A percentile compares a stretch with the other conserved stretches of the same genome.
Evolutionary conservation across 2,888 invertebrate species (phyloP).

Genomic region (Protophormia terraenovae): DNA sequence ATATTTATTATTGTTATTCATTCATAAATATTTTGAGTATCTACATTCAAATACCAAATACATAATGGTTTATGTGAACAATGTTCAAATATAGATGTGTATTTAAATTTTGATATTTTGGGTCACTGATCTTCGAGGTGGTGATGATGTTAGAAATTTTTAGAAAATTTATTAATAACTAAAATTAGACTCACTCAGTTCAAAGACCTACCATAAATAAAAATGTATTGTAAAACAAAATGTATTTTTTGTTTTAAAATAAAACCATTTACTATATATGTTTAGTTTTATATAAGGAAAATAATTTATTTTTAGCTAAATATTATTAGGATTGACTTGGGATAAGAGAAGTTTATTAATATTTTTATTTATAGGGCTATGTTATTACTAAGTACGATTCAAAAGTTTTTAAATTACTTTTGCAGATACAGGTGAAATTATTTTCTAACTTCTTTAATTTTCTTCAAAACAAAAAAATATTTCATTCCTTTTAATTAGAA

Average conservation of each 20-base stretch:
- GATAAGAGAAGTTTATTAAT: not conserved
- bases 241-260: no score
- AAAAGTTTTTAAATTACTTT: no score
- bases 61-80: not conserved
- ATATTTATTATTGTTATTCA: not conserved
- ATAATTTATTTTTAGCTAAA: not conserved
- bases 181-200: not conserved
- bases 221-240: not conserved
- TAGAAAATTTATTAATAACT: not conserved
- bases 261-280: not conserved
- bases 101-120: not conserved
- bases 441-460: no score
- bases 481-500: not conserved
- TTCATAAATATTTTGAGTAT: not conserved
- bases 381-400: no score
- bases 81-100: not conserved
- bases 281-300: not conserved
- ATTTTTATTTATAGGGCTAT: no score
- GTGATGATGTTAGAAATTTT: not conserved
- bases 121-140: slow-evolving; percentile 18
- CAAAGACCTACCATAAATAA: not conserved
- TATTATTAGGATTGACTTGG: not conserved
- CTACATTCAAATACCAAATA: no score
- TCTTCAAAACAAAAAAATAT: not conserved
- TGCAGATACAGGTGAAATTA: no score